Conservation (phyloP, 2,113 vertebrate genomes). For the Apteryx mantelli region DNA sequence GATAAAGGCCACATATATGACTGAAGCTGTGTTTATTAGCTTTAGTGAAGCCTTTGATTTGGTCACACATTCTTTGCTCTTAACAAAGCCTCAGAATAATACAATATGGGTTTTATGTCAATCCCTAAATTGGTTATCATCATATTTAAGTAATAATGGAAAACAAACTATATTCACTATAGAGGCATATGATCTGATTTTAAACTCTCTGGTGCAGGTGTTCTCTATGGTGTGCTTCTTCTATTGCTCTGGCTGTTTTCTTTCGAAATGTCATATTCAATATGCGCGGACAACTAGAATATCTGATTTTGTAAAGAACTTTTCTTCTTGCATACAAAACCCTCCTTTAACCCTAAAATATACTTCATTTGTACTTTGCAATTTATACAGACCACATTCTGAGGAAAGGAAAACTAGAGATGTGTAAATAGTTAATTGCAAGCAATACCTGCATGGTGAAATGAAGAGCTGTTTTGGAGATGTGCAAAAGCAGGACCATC, state of each 20-base stretch:
- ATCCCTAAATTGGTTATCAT: conserved; percentile 57
- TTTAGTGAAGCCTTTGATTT: conserved; percentile 71
- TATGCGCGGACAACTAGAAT: neutral
- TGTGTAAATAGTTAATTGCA: neutral
- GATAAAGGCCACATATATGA: conserved; percentile 70
- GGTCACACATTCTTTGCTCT: conserved; percentile 69
- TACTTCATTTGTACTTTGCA: neutral
- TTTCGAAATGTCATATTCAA: conserved; percentile 43
- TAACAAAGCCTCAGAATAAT: conserved; percentile 66
- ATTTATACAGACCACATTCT: neutral
- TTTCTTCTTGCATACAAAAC: neutral
- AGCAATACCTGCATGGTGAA: neutral
- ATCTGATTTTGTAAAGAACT: neutral
- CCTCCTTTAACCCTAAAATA: neutral
- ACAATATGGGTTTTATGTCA: conserved; percentile 46
- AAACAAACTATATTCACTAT: conserved; percentile 29
- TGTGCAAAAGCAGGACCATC: neutral
- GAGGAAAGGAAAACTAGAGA: neutral
- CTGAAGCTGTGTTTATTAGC: conserved; percentile 71
- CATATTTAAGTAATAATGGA: conserved; percentile 51
- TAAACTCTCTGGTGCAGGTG: conserved; percentile 45
- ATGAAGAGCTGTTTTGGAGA: neutral
- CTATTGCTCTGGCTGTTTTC: conserved; percentile 28
- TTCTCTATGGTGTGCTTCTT: neutral
- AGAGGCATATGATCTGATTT: conserved; percentile 40